Evolutionary conservation across 2,888 invertebrate species (phyloP), one percentile per base, ranked within the genome.

Genomic region (Rhogogaster chlorosoma): DNA sequence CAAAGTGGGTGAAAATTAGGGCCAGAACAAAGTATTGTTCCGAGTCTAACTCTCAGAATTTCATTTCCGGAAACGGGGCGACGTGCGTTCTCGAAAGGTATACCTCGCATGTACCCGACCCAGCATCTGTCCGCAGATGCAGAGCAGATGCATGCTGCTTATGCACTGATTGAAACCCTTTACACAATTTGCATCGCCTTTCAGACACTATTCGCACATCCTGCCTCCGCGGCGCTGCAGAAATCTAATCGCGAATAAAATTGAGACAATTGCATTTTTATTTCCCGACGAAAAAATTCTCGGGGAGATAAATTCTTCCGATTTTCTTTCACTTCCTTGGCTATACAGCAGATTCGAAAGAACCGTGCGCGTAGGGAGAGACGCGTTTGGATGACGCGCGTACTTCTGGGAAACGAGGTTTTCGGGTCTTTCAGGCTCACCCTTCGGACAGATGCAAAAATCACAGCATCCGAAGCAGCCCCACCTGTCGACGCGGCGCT

Each of bases 361-460:
- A 73, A n/a, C 9, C 9, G 2, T 26, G 26, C 32, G 5, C 32
- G 4, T 45, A 49, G 77, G 53, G 1, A 36, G 9, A 32, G 26
- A 49, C 10, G 36, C 18, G 78, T 80, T 70, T 64, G 61, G 18
- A 26, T 82, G 61, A 64, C 64, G 53, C n/a, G 64, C 29, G 15
- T 45, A 29, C 32, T 70, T 83, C 83, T 70, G 10, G 45, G 83
- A 83, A 83, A 38, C 36, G 38, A 26, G 80, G 57, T 80, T 80
- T n/a, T 61, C 61, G 7, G 57, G 61, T 80, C 61, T 80, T 61
- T 80, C 29, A 80, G 6, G n/a, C 29, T 22, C 77, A 32, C 57
- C 57, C 61, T 29, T 67, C n/a, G 83, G 92, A 90, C 93, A 93
- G 93, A 93, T 93, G 93, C 93, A 91, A 92, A 92, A 93, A 92